Evolutionary conservation across 2,113 vertebrate genomes (phyloP).

Genomic region (Furnarius figulus): DNA sequence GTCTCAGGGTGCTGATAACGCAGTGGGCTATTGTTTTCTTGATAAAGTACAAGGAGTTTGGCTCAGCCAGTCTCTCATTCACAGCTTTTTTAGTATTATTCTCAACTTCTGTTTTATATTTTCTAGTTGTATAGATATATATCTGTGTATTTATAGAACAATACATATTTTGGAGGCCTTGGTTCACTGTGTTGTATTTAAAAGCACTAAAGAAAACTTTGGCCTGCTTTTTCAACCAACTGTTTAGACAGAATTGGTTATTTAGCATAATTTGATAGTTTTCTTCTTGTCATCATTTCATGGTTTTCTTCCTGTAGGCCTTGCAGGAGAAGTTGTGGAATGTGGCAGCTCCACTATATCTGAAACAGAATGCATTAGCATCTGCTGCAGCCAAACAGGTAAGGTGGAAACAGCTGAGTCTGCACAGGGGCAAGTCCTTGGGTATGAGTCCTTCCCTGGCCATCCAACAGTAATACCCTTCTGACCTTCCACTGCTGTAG

Average conservation of each 20-base stretch:
- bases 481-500: background rate
- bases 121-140: background rate
- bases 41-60: background rate
- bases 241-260: background rate
- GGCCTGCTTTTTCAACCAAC: background rate
- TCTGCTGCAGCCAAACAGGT: slow-evolving; percentile 91
- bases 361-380: slow-evolving; percentile 90
- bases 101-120: background rate
- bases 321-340: slow-evolving; percentile 96
- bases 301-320: slow-evolving; percentile 74
- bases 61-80: background rate
- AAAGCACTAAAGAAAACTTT: background rate
- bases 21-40: background rate
- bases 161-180: background rate
- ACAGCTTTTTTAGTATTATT: background rate
- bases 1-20: background rate
- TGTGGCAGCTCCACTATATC: slow-evolving; percentile 89
- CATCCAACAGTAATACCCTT: fast-evolving
- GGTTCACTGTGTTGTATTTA: background rate
- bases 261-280: background rate
- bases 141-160: background rate
- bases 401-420: background rate
- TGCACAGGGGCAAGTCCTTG: background rate
- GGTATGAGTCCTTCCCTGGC: background rate
- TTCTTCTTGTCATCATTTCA: background rate